phyloP scores from a whole-genome alignment of 2,888 invertebrate genomes.

The Nephrotoma guestfalica region DNA sequence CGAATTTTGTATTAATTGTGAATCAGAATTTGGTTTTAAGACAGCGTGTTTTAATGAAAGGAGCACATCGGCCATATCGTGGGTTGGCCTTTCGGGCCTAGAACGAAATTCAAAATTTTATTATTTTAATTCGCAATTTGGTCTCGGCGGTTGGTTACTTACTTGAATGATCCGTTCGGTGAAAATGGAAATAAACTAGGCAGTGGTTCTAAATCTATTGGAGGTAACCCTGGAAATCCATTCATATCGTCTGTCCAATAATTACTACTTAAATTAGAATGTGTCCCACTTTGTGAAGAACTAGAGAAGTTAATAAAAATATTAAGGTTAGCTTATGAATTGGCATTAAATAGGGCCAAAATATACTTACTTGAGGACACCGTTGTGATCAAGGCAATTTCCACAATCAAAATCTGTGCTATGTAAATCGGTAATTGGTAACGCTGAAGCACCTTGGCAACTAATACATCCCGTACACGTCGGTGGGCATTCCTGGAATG shows the following conservation, averaged over 20 bases:
- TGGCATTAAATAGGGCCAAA: not conserved
- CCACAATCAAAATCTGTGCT: conserved; percentile 33
- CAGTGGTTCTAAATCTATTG: conserved; percentile 72
- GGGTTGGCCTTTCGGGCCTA: conserved; percentile 40
- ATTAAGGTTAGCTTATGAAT: not conserved
- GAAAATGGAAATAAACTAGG: conserved; percentile 79
- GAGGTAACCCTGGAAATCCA: conserved; percentile 64
- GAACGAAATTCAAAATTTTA: not conserved
- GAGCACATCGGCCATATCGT: conserved; percentile 77
- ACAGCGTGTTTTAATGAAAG: conserved; percentile 78
- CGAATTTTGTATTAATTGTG: conserved; percentile 38
- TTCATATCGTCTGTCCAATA: conserved; percentile 63
- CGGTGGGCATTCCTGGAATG: conserved; percentile 29
- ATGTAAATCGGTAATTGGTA: conserved; percentile 29
- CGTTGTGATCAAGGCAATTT: conserved; percentile 29
- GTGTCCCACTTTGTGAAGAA: conserved; percentile 16
- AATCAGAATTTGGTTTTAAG: conserved; percentile 50
- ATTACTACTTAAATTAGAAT: conserved; percentile 23
- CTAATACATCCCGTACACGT: conserved; percentile 33
- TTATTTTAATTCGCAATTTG: conserved; percentile 16
- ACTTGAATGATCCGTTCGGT: conserved; percentile 66
- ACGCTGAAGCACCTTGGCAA: conserved; percentile 30
- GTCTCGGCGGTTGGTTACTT: not conserved
- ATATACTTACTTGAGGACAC: conserved; percentile 13
- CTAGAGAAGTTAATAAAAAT: conserved; percentile 10